Evolutionary conservation across 2,113 vertebrate species (phyloP).

Genomic region (Cyanocitta stelleri): DNA sequence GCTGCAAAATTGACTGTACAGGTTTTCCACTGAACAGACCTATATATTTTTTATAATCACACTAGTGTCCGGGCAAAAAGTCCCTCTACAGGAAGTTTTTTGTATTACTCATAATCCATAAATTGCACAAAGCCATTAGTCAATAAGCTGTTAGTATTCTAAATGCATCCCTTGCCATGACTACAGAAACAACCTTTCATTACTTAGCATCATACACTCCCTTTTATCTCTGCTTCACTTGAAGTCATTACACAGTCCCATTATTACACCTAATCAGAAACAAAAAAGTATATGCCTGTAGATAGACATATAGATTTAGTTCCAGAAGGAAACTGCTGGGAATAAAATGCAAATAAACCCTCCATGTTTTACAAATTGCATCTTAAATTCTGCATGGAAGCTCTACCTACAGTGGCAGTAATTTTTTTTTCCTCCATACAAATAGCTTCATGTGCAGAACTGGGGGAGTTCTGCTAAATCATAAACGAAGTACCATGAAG

Average conservation of each 20-base stretch:
- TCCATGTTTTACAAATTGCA: neutral
- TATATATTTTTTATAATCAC: neutral
- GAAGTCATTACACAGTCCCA: neutral
- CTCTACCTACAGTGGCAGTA: neutral
- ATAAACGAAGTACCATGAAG: neutral
- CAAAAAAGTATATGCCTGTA: neutral
- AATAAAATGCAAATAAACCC: neutral
- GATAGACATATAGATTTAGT: neutral
- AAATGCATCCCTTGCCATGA: conserved; percentile 3
- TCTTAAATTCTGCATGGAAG: neutral
- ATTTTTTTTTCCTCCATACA: neutral
- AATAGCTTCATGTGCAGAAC: neutral
- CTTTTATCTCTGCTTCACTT: neutral
- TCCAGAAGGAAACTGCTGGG: neutral
- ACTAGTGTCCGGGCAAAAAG: neutral
- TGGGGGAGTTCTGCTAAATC: neutral
- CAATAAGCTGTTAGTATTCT: conserved; percentile 26
- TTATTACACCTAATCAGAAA: neutral
- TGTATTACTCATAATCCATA: neutral
- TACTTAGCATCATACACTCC: neutral
- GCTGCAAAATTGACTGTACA: neutral
- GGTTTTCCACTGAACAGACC: neutral
- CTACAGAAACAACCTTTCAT: conserved; percentile 16
- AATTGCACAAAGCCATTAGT: neutral
- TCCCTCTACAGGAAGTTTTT: neutral